Conservation (phyloP, 2,797 vertebrate species). For the Merluccius polli region DNA sequence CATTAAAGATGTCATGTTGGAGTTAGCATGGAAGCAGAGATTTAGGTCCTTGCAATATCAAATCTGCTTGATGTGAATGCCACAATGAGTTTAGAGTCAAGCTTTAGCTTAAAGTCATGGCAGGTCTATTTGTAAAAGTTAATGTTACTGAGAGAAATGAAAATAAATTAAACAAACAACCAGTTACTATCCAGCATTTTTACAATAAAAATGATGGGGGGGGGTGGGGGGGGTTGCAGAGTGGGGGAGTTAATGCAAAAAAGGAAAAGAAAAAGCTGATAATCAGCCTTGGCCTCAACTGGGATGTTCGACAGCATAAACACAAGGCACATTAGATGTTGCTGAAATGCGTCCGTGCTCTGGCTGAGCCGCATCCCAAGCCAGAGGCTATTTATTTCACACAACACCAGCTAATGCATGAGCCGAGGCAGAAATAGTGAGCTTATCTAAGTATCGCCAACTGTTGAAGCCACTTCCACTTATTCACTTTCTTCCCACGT, state of each 20-base stretch:
- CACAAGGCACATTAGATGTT: neutral
- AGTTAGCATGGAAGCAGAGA: neutral
- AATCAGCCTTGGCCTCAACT: neutral
- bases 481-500: neutral
- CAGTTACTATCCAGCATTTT: neutral
- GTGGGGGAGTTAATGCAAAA: neutral
- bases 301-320: neutral
- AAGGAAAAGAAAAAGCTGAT: neutral
- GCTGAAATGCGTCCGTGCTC: neutral
- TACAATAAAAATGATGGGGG: neutral
- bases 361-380: neutral
- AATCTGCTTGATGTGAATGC: neutral
- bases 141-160: neutral
- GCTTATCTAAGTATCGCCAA: neutral
- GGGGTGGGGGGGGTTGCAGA: neutral
- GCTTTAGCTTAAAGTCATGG: neutral
- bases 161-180: neutral
- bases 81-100: neutral
- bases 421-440: neutral
- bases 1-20: neutral
- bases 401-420: neutral
- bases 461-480: neutral
- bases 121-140: neutral
- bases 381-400: neutral
- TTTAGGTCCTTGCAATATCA: neutral